phyloP scores from a whole-genome alignment of 2,113 vertebrate genomes.

The Oplegnathus fasciatus region DNA sequence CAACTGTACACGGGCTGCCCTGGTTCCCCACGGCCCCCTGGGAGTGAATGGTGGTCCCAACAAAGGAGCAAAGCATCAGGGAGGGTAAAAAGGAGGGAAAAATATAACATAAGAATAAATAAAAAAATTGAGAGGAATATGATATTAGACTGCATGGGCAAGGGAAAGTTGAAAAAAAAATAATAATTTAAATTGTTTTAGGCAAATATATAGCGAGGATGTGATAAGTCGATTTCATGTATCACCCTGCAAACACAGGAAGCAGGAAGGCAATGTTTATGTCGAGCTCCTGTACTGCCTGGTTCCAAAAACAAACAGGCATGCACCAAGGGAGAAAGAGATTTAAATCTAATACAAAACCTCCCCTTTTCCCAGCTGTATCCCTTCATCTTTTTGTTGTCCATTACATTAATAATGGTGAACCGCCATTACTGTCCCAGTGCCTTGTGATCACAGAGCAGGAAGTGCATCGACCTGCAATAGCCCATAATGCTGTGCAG shows the following conservation, averaged over 20 bases:
- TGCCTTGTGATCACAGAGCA: constrained; percentile 31
- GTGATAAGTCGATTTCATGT: constrained; percentile 1
- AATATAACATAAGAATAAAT: neutral
- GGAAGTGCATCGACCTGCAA: constrained; percentile 15
- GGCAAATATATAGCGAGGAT: neutral
- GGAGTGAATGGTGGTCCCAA: constrained; percentile 46
- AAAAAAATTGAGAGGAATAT: neutral
- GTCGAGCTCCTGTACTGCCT: constrained; percentile 16
- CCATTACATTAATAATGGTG: neutral
- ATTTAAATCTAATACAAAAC: constrained; percentile 15
- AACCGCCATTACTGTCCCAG: constrained; percentile 2
- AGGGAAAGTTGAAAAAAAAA: neutral
- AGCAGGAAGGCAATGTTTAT: constrained; percentile 64
- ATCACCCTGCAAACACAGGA: constrained; percentile 40
- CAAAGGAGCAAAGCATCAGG: constrained; percentile 32
- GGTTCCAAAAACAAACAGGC: constrained; percentile 57
- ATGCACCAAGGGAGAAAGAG: constrained; percentile 8
- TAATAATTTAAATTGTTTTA: neutral
- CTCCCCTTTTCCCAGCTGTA: neutral
- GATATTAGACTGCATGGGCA: neutral
- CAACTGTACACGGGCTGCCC: constrained; percentile 60
- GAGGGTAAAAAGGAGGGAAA: neutral
- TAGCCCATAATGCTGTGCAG: constrained; percentile 16
- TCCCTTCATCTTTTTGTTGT: neutral
- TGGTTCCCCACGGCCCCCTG: constrained; percentile 47